A percentile compares a stretch with the other conserved stretches of the same genome.
Evolutionary conservation across 2,797 vertebrate species (phyloP).

Genomic region (Merluccius polli): DNA sequence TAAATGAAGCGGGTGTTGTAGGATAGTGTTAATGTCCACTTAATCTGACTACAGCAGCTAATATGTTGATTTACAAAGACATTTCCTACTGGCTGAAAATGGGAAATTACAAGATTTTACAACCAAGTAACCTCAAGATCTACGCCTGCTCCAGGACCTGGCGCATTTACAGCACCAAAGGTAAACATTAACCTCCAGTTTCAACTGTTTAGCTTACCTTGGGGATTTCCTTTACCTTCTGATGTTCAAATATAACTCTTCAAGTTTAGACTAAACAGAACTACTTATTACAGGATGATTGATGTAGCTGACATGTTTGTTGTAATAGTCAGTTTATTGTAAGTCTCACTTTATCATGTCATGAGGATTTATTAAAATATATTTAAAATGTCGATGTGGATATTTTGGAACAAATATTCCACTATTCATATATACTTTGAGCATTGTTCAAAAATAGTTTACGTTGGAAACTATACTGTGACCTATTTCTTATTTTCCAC

Average conservation of each 20-base stretch:
- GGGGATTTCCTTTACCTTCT: background rate
- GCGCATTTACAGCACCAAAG: conserved; percentile 32
- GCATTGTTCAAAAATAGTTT: conserved; percentile 3
- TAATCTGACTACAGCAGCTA: background rate
- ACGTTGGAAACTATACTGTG: conserved; percentile 44
- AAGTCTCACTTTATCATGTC: background rate
- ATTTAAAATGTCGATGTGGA: background rate
- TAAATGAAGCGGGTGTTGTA: background rate
- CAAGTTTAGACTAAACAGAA: background rate
- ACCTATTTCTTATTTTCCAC: conserved; percentile 47
- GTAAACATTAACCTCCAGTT: conserved; percentile 48
- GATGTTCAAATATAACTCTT: background rate
- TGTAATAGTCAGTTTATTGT: background rate
- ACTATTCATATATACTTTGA: background rate
- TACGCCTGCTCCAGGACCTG: conserved; percentile 20
- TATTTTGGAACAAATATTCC: background rate
- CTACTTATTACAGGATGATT: too few relatives aligned
- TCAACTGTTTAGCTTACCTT: background rate
- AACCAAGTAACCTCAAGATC: conserved; percentile 36
- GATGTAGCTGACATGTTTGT: background rate
- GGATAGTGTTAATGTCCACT: background rate
- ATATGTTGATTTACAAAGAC: background rate
- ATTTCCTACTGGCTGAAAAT: background rate
- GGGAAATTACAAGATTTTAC: background rate
- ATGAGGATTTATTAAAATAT: conserved; percentile 5